Evolutionary conservation across 2,113 vertebrate species (phyloP), one percentile per base, ranked within the genome.

Genomic region (Serinus canaria): DNA sequence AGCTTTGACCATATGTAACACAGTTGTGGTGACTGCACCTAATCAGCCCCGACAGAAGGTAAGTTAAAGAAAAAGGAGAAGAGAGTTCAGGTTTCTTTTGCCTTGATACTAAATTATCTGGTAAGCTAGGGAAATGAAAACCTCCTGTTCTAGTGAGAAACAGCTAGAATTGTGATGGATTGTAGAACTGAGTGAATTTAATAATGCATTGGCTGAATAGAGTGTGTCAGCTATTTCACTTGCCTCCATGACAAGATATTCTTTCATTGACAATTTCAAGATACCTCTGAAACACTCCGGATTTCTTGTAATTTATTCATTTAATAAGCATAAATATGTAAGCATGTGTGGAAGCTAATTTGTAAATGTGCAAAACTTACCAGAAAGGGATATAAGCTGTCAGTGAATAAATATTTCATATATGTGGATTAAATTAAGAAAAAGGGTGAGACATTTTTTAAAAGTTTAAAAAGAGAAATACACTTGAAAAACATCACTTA

Each of bases 1-100:
- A 4, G 99, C 99, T 3, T 98, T 99, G 75, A 99, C 99, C 73
- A 98, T 99, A 97, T 99, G 99, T 96, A 99, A 99, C 96, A 99
- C 99, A 0, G 99, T 99, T 8, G 98, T 99, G 35, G 99, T 99
- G 93, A 99, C 99, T 2, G 99, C 98, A 20, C 99, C 99, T 3
- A 98, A 99, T 95, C 99, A 99, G 92, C 99, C 99, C 6, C 96
- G 99, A 14, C 99, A 99, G 68, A 99, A 99, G 99, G 99, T 99
- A 94, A 67, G 81, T 94, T 55, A 83, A 76, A 90, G 62, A 81
- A 58, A 35, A 7, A 15, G 35, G 11, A 53, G 41, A 84, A 53
- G 10, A 46, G 37, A 53, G 20, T 13, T 66, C 59, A 89, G n/a
- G 18, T 28, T 19, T 81, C 60, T 58, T 72, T 63, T 73, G 30